A percentile compares a stretch with the other conserved stretches of the same genome.
phyloP scores from a whole-genome alignment of 2,797 vertebrate species.

The Arrhamphus sclerolepis region DNA sequence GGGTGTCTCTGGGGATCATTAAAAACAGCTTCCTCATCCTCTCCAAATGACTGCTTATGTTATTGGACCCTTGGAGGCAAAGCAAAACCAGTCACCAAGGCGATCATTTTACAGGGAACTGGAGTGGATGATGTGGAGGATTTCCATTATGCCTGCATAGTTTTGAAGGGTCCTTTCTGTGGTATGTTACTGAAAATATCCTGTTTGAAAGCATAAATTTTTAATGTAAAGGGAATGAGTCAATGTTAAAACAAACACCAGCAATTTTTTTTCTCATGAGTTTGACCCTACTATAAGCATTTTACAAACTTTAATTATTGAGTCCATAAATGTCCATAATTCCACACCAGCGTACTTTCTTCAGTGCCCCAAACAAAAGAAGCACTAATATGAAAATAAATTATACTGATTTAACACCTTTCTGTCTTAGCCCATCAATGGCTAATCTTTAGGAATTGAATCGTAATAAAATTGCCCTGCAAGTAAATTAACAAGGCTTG shows the following conservation, averaged over 20 bases:
- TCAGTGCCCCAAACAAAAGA: too few relatives aligned
- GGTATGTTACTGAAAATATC: neutral
- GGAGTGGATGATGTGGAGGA: conserved; percentile 7
- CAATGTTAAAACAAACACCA: neutral
- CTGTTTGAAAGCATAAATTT: neutral
- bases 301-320: too few relatives aligned
- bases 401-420: too few relatives aligned
- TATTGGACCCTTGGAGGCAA: conserved; percentile 54
- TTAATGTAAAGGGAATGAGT: neutral
- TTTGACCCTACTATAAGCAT: too few relatives aligned
- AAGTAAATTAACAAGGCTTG: conserved; percentile 16
- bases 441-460: conserved; percentile 39
- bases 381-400: too few relatives aligned
- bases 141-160: conserved; percentile 1
- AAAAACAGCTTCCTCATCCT: conserved; percentile 67
- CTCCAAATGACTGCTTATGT: conserved; percentile 60
- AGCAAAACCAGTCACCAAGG: conserved; percentile 29
- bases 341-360: too few relatives aligned
- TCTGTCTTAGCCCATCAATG: too few relatives aligned
- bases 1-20: conserved; percentile 65
- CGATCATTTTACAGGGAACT: conserved; percentile 23
- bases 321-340: too few relatives aligned
- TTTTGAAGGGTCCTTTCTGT: neutral
- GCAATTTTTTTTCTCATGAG: too few relatives aligned
- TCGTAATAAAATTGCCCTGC: conserved; percentile 13